Evolutionary conservation across 2,888 invertebrate genomes (phyloP).

Genomic region (Drosophila suboccidentalis): DNA sequence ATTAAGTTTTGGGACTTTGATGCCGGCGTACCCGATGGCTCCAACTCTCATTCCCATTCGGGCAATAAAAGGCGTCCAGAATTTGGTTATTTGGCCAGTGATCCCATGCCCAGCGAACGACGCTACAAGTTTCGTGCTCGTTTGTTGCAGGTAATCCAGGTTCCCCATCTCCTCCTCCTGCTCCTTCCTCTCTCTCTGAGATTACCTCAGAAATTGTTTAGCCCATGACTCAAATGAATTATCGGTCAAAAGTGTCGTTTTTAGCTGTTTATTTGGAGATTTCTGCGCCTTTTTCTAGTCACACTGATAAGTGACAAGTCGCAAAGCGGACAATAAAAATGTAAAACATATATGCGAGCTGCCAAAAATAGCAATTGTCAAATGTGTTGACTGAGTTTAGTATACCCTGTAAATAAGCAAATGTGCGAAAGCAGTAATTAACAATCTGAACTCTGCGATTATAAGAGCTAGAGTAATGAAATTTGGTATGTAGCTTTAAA

Average conservation of each 20-base stretch:
- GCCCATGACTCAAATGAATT: constrained; percentile 21
- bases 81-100: constrained; percentile 18
- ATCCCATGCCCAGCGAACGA: constrained; percentile 54
- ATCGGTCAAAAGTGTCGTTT: constrained; percentile 12
- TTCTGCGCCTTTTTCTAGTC: constrained; percentile 16
- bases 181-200: no score
- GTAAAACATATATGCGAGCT: constrained; percentile 2
- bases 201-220: not conserved
- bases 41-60: not conserved
- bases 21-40: constrained; percentile 61
- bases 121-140: constrained; percentile 52
- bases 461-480: not conserved
- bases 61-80: constrained; percentile 5
- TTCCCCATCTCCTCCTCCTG: not conserved
- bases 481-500: no score
- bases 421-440: not conserved
- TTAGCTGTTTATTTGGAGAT: constrained; percentile 5
- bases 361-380: not conserved
- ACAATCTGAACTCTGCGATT: not conserved
- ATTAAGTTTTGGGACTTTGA: constrained; percentile 83
- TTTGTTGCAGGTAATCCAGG: constrained; percentile 56
- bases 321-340: not conserved
- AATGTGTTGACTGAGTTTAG: not conserved
- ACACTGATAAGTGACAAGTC: constrained; percentile 27
- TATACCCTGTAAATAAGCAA: constrained; percentile 4